These are phyloP conservation scores for Paratilapia polleni DNA, from an alignment of 2,113 vertebrate species.

Conservation along the genomic window DNA sequence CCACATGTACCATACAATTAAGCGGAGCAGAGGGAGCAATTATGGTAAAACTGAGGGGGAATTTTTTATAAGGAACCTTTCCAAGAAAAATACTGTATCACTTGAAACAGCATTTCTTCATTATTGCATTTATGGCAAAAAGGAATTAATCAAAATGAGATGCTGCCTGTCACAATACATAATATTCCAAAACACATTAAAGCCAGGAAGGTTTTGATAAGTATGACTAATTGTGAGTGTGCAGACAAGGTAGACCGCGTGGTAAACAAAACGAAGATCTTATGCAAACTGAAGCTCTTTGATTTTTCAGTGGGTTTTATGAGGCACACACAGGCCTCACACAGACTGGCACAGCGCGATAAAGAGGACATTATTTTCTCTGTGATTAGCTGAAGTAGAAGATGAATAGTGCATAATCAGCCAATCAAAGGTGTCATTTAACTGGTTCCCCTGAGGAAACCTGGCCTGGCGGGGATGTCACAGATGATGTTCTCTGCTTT, in stretches of 20 bases:
- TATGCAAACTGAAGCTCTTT: slow-evolving; percentile 12
- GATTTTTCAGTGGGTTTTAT: not conserved
- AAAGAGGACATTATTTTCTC: not conserved
- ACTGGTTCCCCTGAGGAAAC: not conserved
- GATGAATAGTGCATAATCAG: slow-evolving; percentile 13
- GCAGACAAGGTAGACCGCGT: not conserved
- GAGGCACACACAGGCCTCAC: not conserved
- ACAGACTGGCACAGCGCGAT: not conserved
- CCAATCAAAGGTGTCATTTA: slow-evolving; percentile 5
- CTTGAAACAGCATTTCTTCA: slow-evolving; percentile 22
- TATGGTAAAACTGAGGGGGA: slow-evolving; percentile 16
- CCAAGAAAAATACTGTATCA: slow-evolving; percentile 55
- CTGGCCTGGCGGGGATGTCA: not conserved
- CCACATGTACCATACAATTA: slow-evolving; percentile 27
- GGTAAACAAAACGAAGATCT: slow-evolving; percentile 5
- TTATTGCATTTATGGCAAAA: slow-evolving; percentile 40
- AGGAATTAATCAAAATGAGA: slow-evolving; percentile 39
- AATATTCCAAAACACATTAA: slow-evolving; percentile 32
- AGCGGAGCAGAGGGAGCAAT: slow-evolving; percentile 13
- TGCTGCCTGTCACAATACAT: slow-evolving; percentile 10
- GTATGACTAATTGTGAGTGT: slow-evolving; percentile 25
- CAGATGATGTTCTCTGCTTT: slow-evolving; percentile 10
- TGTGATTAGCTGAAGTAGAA: not conserved
- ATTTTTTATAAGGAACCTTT: slow-evolving; percentile 19
- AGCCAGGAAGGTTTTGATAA: not conserved